phyloP scores from a whole-genome alignment of 2,797 vertebrate species.

The Podarcis lilfordi region DNA sequence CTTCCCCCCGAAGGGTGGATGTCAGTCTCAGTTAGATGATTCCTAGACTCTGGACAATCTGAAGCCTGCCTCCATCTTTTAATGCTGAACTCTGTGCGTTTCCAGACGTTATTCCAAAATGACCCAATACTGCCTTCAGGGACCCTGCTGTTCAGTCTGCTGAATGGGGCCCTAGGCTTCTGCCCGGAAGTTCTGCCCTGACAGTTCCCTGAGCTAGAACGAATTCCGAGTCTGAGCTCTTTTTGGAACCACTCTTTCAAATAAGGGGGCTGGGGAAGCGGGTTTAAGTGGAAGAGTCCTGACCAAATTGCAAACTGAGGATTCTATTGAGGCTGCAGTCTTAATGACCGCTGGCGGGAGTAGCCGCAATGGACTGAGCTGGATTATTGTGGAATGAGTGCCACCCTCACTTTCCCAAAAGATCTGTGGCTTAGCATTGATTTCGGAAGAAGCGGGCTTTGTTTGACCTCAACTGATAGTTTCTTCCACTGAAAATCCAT shows the following conservation, averaged over 20 bases:
- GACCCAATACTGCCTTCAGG: too few species aligned
- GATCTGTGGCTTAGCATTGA: neutral
- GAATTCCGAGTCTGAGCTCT: neutral
- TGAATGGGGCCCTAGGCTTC: too few species aligned
- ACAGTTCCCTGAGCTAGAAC: neutral
- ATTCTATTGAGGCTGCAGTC: neutral
- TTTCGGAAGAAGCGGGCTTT: too few species aligned
- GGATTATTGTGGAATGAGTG: neutral
- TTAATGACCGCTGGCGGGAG: neutral
- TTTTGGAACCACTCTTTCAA: neutral
- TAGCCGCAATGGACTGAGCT: neutral
- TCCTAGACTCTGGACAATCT: too few species aligned
- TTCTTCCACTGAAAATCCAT: neutral
- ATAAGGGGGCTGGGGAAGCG: neutral
- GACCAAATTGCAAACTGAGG: neutral
- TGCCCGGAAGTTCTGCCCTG: neutral
- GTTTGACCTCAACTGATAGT: neutral
- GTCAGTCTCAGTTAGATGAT: too few species aligned
- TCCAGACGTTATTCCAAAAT: too few species aligned
- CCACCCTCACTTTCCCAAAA: neutral
- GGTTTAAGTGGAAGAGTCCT: neutral
- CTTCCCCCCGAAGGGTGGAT: too few species aligned
- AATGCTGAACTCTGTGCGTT: too few species aligned
- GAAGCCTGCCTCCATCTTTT: too few species aligned
- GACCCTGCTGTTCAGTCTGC: too few species aligned